Conservation (phyloP, 2,888 invertebrate genomes). For the Heteropelma amictum region DNA sequence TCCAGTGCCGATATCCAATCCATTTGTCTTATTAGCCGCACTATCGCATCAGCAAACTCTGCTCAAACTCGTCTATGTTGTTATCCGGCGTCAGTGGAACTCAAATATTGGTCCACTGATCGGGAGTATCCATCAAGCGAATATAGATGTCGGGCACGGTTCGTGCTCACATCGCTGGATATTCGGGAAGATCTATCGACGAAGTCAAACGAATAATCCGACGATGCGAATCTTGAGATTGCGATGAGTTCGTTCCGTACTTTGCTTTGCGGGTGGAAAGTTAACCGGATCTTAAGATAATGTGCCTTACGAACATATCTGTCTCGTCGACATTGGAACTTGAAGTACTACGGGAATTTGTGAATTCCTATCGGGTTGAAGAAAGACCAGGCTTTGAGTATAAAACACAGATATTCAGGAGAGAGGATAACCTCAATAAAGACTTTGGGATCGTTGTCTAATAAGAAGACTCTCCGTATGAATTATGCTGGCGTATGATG, state of each 20-base stretch:
- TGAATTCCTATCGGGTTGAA: no score
- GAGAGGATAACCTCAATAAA: no score
- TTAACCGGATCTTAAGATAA: no score
- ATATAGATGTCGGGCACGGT: not conserved
- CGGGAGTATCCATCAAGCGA: not conserved
- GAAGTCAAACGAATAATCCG: not conserved
- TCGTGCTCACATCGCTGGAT: not conserved
- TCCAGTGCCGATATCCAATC: slow-evolving; percentile 24
- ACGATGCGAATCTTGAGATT: not conserved
- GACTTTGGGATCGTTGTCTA: not conserved
- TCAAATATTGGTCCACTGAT: slow-evolving; percentile 29
- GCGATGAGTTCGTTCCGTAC: not conserved
- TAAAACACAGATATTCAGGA: no score
- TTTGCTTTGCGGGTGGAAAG: no score
- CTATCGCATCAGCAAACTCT: slow-evolving; percentile 3
- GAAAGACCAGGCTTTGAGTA: no score
- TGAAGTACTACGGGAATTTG: no score
- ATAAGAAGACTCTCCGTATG: not conserved
- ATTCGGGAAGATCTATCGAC: slow-evolving; percentile 2
- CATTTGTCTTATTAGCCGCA: slow-evolving; percentile 36
- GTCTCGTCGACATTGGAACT: no score
- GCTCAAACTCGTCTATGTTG: not conserved
- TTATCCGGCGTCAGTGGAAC: slow-evolving; percentile 7
- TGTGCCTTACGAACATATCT: no score
- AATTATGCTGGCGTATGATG: not conserved